Evolutionary conservation across 1,140 invertebrate species (phyloP), one percentile per base, ranked within the genome.

Genomic region (Micrasema minimum): DNA sequence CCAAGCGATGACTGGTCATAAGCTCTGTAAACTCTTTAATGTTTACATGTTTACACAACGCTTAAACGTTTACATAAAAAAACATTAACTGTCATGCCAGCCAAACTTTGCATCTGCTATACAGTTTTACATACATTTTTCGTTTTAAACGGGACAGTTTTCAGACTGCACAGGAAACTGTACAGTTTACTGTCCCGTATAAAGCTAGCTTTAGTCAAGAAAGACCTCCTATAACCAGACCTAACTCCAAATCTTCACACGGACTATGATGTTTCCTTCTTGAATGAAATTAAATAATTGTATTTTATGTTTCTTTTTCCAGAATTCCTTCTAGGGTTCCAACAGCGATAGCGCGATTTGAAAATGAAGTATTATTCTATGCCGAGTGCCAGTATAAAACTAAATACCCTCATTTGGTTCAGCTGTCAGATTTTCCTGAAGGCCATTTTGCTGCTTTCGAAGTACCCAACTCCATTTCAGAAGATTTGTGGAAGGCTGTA

Each of bases 381-480:
- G 80, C 88, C 0, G 82, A 89, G 55, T 80, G 77, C 1, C 57
- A 87, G 2, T 62, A 90, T 9, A 76, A 79, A 55, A 73, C 79
- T 0, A 87, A 82, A 73, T 91, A 81, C 74, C 74, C 75, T 3
- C 88, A 90, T 77, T 70, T 91, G 5, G 78, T 90, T 16, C 87
- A 89, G 41, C 80, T 84, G 12, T 87, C 80, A 14, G 80, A 88
- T 73, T 77, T 86, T 41, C 35, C 83, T 9, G 92, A 91, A 3
- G 93, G 93, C 9, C 93, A 95, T 79, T 95, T 95, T 78, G 89
- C 89, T 12, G 92, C 92, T 0, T 87, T 94, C 59, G 91, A 95
- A 80, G 82, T 88, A 66, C 92, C 92, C 0, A 69, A 87, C 75
- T 57, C 88, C 3, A 74, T 93, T 1, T 18, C 48, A 16, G 5